phyloP scores from a whole-genome alignment of 2,797 vertebrate genomes.

The Lagocephalus sceleratus region DNA sequence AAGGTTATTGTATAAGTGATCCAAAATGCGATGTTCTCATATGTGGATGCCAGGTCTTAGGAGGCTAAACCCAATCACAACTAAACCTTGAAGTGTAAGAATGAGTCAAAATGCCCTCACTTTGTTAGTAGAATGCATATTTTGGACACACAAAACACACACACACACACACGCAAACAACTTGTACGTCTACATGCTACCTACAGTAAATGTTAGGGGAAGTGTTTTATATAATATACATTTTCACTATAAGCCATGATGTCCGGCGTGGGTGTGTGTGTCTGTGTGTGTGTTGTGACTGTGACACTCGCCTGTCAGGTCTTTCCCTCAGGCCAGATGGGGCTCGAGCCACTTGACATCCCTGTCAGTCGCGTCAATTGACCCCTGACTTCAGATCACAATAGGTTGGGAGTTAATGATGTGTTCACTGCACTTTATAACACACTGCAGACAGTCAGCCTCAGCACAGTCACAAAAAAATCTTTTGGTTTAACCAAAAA shows the following conservation, averaged over 20 bases:
- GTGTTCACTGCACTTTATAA: conserved; percentile 69
- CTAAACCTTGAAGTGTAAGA: no score
- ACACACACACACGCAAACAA: no score
- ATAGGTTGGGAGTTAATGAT: conserved; percentile 73
- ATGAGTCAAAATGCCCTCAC: no score
- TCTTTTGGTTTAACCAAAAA: not conserved
- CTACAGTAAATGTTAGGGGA: no score
- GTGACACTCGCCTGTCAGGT: conserved; percentile 62
- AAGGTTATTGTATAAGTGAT: no score
- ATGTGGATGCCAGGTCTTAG: no score
- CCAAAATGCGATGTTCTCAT: no score
- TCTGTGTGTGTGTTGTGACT: conserved; percentile 14
- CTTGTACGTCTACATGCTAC: no score
- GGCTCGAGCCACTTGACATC: conserved; percentile 75
- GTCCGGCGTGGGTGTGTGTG: not conserved
- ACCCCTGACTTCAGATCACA: conserved; percentile 74
- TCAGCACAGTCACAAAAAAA: conserved; percentile 4
- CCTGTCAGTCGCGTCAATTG: conserved; percentile 74
- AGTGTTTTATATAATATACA: no score
- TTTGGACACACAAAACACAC: no score
- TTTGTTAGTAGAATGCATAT: no score
- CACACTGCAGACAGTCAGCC: conserved; percentile 32
- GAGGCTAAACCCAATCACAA: no score
- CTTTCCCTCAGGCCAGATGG: conserved; percentile 69
- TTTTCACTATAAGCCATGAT: not conserved